These are phyloP conservation scores for Arctopsyche grandis DNA, from an alignment of 1,140 invertebrate genomes.

Conservation along the genomic window DNA sequence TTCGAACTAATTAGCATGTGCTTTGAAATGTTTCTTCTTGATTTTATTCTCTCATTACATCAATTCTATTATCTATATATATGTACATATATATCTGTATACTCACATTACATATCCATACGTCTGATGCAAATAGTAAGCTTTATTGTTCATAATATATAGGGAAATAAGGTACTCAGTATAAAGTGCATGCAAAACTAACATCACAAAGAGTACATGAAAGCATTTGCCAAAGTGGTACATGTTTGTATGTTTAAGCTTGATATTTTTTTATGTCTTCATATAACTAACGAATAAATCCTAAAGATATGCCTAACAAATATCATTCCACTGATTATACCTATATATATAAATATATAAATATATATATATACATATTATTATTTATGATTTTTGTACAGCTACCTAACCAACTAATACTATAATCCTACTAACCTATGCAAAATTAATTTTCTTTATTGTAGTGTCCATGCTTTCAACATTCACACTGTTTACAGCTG, in stretches of 20 bases:
- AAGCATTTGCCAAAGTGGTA: too few species aligned
- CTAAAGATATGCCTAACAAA: neutral
- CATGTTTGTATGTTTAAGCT: too few species aligned
- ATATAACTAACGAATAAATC: too few species aligned
- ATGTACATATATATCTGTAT: neutral
- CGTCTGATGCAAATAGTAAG: neutral
- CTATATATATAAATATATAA: too few species aligned
- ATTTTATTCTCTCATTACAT: neutral
- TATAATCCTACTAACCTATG: slow-evolving; percentile 43
- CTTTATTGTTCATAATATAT: too few species aligned
- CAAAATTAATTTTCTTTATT: slow-evolving; percentile 10
- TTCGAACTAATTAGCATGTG: neutral
- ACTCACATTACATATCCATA: neutral
- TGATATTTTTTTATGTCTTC: too few species aligned
- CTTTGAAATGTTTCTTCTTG: neutral
- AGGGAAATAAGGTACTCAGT: too few species aligned
- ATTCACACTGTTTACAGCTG: too few species aligned
- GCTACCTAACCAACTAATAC: slow-evolving; percentile 39
- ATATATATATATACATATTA: neutral
- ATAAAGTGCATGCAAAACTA: too few species aligned
- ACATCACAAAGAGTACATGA: too few species aligned
- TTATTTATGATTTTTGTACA: slow-evolving; percentile 14
- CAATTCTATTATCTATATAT: neutral
- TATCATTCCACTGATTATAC: neutral
- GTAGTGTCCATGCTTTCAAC: neutral